Base-by-base conservation (phyloP, 1,140 invertebrate species). In the Galendromus occidentalis region DNA sequence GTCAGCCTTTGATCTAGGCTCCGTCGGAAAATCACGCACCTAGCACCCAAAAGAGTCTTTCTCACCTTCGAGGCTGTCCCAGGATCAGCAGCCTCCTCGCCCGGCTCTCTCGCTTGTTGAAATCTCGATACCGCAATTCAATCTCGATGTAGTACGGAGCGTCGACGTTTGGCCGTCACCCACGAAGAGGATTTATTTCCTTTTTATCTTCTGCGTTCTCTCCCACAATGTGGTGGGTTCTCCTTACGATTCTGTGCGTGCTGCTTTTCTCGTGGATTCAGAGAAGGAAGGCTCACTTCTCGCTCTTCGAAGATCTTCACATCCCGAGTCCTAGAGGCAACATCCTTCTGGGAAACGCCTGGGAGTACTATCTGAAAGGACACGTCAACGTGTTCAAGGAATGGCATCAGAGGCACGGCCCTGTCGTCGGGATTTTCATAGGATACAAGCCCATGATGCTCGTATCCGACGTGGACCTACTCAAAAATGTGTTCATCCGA, bases 401-500 rank as follows among this genome's bases (percentile, higher is more conserved):
- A 64, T 78, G 75, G 75, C 65, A 72, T 1, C 44, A 69, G 44
- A 66, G 71, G 33, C 74, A 73, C 68, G 76, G 76, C 1, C 67
- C 71, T 45, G 68, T 75, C 7, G 71, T 73, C 41, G 76, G 76
- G 4, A 76, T 70, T 63, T 77, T 71, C 63, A 51, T 71, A 20
- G 76, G 76, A 1, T 51, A 65, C 20, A 71, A 69, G 51, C 75
- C 74, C 4, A 69, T 65, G 33, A 55, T 77, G 7, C 71, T 76
- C 1, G 69, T 77, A 7, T 63, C 66, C 1, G 75, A 77, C 66
- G 63, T 71, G n/a, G 72, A 77, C 18, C n/a, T 75, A 25, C 64
- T 76, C 25, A 74, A 74, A 42, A 69, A 73, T 20, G 71, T 77
- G 29, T 69, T 75, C 17, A 73, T 77, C 25, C 74, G 72, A 66